phyloP scores from a whole-genome alignment of 2,113 vertebrate genomes.

The Indicator maculatus region DNA sequence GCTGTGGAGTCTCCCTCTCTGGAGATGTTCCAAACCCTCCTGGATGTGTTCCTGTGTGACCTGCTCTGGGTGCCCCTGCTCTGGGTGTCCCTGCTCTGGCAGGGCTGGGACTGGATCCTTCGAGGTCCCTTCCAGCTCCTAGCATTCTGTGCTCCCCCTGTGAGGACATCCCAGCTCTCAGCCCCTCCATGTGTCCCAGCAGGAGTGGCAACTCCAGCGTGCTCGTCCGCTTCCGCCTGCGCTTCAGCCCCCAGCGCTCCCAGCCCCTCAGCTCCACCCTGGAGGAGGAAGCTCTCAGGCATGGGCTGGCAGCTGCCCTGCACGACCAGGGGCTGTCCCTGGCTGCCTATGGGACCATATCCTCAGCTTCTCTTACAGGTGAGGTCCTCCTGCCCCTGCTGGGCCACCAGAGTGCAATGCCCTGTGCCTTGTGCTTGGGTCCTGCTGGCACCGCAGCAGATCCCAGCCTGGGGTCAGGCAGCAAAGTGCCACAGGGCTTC shows the following conservation, averaged over 20 bases:
- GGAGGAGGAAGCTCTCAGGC: conserved; percentile 80
- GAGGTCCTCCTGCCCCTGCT: background rate
- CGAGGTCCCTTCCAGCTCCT: no score
- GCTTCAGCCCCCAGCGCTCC: conserved; percentile 73
- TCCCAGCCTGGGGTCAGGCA: accelerated
- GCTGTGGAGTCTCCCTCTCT: no score
- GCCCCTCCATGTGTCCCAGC: background rate
- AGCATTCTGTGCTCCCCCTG: no score
- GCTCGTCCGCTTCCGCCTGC: conserved; percentile 82
- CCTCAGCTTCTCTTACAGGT: conserved; percentile 82
- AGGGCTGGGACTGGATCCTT: no score
- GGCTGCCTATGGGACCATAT: conserved; percentile 83
- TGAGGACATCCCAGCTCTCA: no score
- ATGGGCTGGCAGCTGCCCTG: conserved; percentile 75
- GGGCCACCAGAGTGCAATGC: background rate
- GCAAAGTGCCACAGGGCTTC: background rate
- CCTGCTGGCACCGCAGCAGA: background rate
- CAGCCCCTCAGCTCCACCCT: conserved; percentile 62
- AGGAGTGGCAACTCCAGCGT: conserved; percentile 83
- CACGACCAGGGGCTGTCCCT: conserved; percentile 73
- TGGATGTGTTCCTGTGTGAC: no score
- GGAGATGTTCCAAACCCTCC: no score
- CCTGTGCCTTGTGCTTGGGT: no score
- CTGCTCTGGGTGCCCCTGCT: no score
- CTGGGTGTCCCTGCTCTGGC: no score